Conservation (phyloP, 92 coral and sea anemone species). For the Zoanthus gigantus region DNA sequence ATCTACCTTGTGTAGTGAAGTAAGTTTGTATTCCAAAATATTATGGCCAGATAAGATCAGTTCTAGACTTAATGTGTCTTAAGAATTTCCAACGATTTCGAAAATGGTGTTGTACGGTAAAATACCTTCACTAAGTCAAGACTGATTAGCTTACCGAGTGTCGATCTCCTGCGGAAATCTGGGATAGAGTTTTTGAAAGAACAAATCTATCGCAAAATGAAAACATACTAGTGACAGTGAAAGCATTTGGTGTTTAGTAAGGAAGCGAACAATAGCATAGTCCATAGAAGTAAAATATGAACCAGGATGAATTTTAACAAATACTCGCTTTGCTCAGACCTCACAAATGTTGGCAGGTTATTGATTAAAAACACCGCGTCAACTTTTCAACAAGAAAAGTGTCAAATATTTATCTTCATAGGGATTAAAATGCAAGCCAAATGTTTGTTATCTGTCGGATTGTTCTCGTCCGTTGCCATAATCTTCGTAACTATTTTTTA, state of each 20-base stretch:
- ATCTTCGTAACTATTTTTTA: background rate
- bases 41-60: too few relatives aligned
- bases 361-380: background rate
- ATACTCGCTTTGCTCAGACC: background rate
- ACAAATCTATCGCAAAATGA: background rate
- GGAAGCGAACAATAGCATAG: background rate
- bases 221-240: background rate
- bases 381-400: conserved; percentile 14
- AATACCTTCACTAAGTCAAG: background rate
- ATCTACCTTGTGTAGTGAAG: too few relatives aligned
- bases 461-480: background rate
- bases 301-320: conserved; percentile 14
- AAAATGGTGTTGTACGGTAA: background rate
- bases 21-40: too few relatives aligned
- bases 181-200: background rate
- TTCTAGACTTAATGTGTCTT: background rate
- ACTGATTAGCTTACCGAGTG: background rate
- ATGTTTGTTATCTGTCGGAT: background rate
- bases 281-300: background rate
- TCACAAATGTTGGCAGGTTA: conserved; percentile 5
- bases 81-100: background rate
- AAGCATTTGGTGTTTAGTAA: conserved; percentile 8
- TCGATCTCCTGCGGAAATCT: background rate
- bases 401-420: background rate
- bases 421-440: background rate